A percentile compares a stretch with the other conserved stretches of the same genome.
phyloP scores from a whole-genome alignment of 2,888 invertebrate species.

The Ischnura elegans region DNA sequence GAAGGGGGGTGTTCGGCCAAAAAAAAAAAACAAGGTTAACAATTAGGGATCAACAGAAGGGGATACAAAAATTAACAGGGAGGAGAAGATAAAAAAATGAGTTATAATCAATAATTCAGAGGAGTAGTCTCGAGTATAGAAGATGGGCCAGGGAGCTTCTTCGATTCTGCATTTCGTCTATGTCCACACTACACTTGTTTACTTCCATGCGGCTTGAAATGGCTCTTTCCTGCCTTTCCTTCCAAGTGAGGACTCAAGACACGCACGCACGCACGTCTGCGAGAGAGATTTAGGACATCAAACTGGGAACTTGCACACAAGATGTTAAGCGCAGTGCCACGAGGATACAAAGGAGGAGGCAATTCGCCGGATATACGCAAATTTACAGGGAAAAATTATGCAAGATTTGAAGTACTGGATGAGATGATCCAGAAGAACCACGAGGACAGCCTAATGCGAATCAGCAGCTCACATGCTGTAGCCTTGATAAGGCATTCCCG shows the following conservation, averaged over 20 bases:
- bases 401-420: constrained; percentile 34
- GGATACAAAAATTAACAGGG: background rate
- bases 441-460: constrained; percentile 17
- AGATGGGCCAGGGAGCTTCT: constrained; percentile 37
- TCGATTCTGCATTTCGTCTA: background rate
- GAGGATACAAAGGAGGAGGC: constrained; percentile 24
- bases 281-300: background rate
- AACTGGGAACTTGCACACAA: constrained; percentile 17
- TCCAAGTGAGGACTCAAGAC: background rate
- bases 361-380: constrained; percentile 16
- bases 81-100: background rate
- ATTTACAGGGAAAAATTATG: constrained; percentile 46
- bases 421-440: constrained; percentile 17
- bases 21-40: background rate
- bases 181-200: background rate
- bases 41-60: background rate
- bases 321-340: constrained; percentile 42
- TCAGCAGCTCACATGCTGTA: constrained; percentile 81
- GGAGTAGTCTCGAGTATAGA: background rate
- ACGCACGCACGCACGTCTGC: background rate
- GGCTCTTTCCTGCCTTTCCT: constrained; percentile 22
- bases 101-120: background rate
- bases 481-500: constrained; percentile 82
- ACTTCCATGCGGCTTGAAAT: background rate
- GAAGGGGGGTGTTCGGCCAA: background rate